These are phyloP conservation scores for Ephestia elutella DNA, from an alignment of 1,140 invertebrate species.

Conservation along the genomic window DNA sequence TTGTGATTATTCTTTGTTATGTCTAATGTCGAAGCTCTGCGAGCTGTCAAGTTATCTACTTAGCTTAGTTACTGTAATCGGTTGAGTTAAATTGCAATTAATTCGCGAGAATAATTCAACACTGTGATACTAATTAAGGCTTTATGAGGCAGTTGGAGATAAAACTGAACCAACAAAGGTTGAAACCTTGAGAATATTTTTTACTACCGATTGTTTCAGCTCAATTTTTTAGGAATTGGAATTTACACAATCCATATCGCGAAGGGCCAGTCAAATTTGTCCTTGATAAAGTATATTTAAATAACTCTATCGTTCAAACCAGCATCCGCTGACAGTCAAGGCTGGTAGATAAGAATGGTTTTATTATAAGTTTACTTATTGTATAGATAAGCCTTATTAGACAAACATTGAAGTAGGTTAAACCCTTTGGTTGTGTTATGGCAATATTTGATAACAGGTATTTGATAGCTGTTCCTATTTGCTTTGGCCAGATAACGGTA, in stretches of 20 bases:
- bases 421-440: conserved; percentile 22
- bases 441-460: conserved; percentile 25
- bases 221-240: neutral
- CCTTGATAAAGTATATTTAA: conserved; percentile 30
- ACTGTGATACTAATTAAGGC: neutral
- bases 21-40: too few relatives aligned
- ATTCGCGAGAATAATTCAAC: neutral
- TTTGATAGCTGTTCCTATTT: conserved; percentile 10
- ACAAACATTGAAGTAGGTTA: conserved; percentile 32
- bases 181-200: conserved; percentile 27
- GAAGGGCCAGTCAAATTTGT: conserved; percentile 7
- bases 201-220: conserved; percentile 10
- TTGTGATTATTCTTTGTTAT: too few relatives aligned
- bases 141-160: conserved; percentile 11
- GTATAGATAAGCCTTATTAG: conserved; percentile 25
- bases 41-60: too few relatives aligned
- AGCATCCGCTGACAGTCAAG: conserved; percentile 43
- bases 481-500: neutral
- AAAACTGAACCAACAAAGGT: conserved; percentile 17
- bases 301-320: conserved; percentile 28
- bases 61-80: too few relatives aligned
- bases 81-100: neutral
- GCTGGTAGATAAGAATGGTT: conserved; percentile 30
- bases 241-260: conserved; percentile 7
- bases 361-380: conserved; percentile 25